Percentiles rank a stretch among this genome's conserved stretches.
phyloP scores from a whole-genome alignment of 2,888 invertebrate species.

The Pandemis heparana region DNA sequence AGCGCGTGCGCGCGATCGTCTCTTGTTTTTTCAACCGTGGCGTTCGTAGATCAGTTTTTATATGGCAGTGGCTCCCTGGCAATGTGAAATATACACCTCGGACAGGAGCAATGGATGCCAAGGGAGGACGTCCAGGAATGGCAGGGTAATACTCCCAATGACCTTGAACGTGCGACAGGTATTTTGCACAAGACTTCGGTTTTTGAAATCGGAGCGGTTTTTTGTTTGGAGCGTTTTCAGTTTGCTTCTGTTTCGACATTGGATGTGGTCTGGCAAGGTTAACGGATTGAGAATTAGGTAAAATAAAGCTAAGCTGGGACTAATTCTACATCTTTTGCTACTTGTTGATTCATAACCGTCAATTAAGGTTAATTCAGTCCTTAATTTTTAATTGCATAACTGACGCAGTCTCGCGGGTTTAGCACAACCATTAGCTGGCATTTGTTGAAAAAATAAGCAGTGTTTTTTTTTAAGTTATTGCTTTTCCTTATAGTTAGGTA shows the following conservation, averaged over 20 bases:
- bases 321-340: not conserved
- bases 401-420: not conserved
- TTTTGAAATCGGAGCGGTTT: not conserved
- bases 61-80: slow-evolving; percentile 81
- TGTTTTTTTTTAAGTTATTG: too few relatives aligned
- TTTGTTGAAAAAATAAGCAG: not conserved
- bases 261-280: not conserved
- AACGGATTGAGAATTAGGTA: not conserved
- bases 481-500: not conserved
- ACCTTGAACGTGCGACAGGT: slow-evolving; percentile 48
- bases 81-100: slow-evolving; percentile 76
- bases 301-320: not conserved
- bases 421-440: not conserved
- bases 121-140: slow-evolving; percentile 66
- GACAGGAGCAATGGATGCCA: slow-evolving; percentile 67
- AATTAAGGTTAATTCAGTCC: not conserved
- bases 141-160: slow-evolving; percentile 68
- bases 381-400: not conserved
- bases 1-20: slow-evolving; percentile 79
- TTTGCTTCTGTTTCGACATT: not conserved
- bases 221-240: not conserved
- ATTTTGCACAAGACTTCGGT: not conserved
- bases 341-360: not conserved
- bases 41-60: slow-evolving; percentile 66
- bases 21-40: slow-evolving; percentile 55